Conservation (phyloP, 35 echinoderm and acorn worm genomes). For the Patiria miniata region DNA sequence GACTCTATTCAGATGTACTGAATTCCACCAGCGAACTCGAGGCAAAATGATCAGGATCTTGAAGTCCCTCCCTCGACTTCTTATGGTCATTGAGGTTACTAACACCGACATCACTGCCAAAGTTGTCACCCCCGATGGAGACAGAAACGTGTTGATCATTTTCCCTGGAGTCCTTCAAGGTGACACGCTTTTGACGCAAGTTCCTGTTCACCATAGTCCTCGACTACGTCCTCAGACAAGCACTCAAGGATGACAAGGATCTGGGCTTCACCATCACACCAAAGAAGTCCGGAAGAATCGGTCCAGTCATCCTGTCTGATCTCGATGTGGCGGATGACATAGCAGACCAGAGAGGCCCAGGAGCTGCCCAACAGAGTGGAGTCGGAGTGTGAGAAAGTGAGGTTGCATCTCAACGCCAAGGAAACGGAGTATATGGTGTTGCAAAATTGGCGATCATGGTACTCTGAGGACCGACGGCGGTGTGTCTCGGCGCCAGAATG, state of each 20-base stretch:
- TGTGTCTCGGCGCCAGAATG: too few relatives aligned
- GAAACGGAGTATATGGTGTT: too few relatives aligned
- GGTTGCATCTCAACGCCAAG: too few relatives aligned
- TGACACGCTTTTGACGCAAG: too few relatives aligned
- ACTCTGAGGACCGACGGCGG: too few relatives aligned
- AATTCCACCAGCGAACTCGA: constrained; percentile 12
- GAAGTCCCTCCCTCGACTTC: background rate
- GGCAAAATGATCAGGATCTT: constrained; percentile 41
- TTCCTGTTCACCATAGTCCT: too few relatives aligned
- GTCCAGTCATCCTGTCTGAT: constrained; percentile 1
- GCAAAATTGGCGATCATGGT: too few relatives aligned
- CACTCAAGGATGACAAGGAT: too few relatives aligned
- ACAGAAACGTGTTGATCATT: constrained; percentile 15
- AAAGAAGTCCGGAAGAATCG: background rate
- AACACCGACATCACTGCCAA: background rate
- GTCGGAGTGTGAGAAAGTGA: background rate
- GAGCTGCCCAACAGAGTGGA: constrained; percentile 6
- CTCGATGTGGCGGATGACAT: constrained; percentile 31
- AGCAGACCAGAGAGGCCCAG: constrained; percentile 38
- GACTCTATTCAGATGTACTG: constrained; percentile 32
- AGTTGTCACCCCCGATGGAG: constrained; percentile 37
- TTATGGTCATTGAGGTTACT: background rate
- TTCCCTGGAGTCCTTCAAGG: too few relatives aligned
- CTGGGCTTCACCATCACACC: too few relatives aligned
- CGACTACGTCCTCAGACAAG: constrained; percentile 36